Evolutionary conservation across 1,140 invertebrate genomes (phyloP).

Genomic region (fruit fly (Drosophila melanogaster)): DNA sequence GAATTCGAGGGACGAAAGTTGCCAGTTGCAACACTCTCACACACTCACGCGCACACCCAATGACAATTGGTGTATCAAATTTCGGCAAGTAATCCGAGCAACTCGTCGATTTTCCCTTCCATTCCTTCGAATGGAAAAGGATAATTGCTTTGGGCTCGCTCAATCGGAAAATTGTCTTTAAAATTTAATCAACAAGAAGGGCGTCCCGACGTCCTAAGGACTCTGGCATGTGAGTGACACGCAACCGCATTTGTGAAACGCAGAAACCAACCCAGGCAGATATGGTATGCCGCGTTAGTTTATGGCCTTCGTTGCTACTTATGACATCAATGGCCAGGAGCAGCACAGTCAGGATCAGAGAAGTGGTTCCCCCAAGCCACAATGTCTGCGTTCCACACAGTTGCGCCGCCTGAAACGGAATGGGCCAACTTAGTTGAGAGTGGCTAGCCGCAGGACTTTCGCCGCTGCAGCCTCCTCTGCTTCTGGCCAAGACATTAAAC

Average conservation of each 20-base stretch:
- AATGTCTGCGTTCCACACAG: conserved; percentile 2
- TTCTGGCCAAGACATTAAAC: conserved; percentile 37
- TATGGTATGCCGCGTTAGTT: conserved; percentile 7
- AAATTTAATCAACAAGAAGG: conserved; percentile 48
- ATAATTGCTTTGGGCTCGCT: conserved; percentile 47
- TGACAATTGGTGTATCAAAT: conserved; percentile 49
- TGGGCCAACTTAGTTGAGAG: conserved; percentile 27
- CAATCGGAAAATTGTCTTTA: conserved; percentile 61
- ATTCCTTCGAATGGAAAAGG: conserved; percentile 16
- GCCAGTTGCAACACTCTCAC: background rate
- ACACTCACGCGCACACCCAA: background rate
- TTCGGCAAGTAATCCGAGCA: background rate
- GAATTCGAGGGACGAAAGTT: conserved; percentile 46
- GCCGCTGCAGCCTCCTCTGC: background rate
- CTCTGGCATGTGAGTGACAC: background rate
- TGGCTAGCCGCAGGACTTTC: conserved; percentile 18
- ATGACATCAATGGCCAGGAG: conserved; percentile 25
- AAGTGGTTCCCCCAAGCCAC: background rate
- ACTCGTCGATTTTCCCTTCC: background rate
- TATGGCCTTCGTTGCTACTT: conserved; percentile 25
- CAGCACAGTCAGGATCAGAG: background rate
- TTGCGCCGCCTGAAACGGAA: background rate
- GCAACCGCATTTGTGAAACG: conserved; percentile 14
- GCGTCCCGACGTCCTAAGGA: too few species aligned
- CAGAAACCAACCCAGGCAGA: too few species aligned